Evolutionary conservation across 2,888 invertebrate species (phyloP).

Genomic region (Leucoptera coffeella): DNA sequence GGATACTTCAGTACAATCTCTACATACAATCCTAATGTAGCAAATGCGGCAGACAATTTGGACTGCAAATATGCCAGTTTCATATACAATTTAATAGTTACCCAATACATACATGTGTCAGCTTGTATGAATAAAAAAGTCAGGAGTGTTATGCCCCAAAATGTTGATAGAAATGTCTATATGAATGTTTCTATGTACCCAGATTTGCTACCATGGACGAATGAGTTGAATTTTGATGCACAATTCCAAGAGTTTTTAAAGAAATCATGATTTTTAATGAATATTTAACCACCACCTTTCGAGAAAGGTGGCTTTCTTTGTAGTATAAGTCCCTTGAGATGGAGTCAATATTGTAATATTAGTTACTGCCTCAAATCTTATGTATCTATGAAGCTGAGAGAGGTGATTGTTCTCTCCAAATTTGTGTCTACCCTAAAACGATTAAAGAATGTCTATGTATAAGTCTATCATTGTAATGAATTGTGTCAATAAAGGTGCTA

Average conservation of each 20-base stretch:
- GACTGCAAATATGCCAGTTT: constrained; percentile 44
- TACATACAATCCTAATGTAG: constrained; percentile 18
- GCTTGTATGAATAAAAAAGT: constrained; percentile 44
- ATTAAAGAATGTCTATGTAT: too few relatives aligned
- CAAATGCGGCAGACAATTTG: constrained; percentile 32
- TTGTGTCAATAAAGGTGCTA: too few relatives aligned
- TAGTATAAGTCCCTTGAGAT: too few relatives aligned
- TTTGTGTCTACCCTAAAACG: too few relatives aligned
- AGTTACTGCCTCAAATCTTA: too few relatives aligned
- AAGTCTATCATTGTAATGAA: too few relatives aligned
- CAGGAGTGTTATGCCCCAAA: constrained; percentile 33
- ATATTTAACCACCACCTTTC: too few relatives aligned
- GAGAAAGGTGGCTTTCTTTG: too few relatives aligned
- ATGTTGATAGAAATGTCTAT: constrained; percentile 21
- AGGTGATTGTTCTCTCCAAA: too few relatives aligned
- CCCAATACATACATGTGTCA: constrained; percentile 34
- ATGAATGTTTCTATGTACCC: constrained; percentile 30
- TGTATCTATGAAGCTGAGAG: too few relatives aligned
- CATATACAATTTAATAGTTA: constrained; percentile 38
- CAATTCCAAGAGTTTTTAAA: constrained; percentile 34
- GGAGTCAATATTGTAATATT: too few relatives aligned
- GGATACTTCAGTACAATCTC: constrained; percentile 42
- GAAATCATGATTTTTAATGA: too few relatives aligned
- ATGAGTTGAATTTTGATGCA: constrained; percentile 35
- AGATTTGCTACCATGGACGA: constrained; percentile 41